Evolutionary conservation across 1,140 invertebrate genomes (phyloP), one percentile per base, ranked within the genome.

Genomic region (Triops longicaudatus): DNA sequence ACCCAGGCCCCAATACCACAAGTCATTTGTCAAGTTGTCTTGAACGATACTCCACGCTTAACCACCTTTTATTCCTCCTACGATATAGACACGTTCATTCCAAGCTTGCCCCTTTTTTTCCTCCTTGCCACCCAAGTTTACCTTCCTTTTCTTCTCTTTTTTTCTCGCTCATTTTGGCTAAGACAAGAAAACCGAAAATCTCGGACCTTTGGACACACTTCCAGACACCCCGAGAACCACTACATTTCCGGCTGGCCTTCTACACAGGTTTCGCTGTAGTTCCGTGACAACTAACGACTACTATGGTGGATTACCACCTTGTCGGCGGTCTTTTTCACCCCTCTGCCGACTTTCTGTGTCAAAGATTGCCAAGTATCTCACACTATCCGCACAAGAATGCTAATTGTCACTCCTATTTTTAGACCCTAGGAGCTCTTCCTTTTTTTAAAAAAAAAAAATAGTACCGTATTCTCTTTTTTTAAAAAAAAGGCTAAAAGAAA

Each of bases 11-110:
- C 31, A 37, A 37, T 37, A 37, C 31, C 31, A 37, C 31, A 63
- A 63, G 50, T 63, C 50, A 63, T 63, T 63, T 63, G 50, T 63
- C 50, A 63, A 63, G 50, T 63, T 22, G 50, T 63, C 44, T 63
- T 63, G 50, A 22, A 17, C 17, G 50, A 63, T 63, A 63, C 50
- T 63, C 50, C 50, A 63, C 22, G 50, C 17, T 63, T n/a, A 7
- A 63, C 50, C 22, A 63, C 50, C 14, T 22, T 9, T 63, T 63
- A 63, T 63, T 63, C 50, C 50, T 17, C 50, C 50, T 63, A 63
- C 50, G 50, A 63, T 63, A 17, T 22, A 22, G 50, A 63, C 14
- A 63, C 50, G 14, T 17, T 63, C 50, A 63, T 63, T 63, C 17
- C 50, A 5, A 5, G 50, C 0, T n/a, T 5, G 14, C 22, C 22